Evolutionary conservation across 1,140 invertebrate species (phyloP).

Genomic region (Pseudomyrmex cubaensis): DNA sequence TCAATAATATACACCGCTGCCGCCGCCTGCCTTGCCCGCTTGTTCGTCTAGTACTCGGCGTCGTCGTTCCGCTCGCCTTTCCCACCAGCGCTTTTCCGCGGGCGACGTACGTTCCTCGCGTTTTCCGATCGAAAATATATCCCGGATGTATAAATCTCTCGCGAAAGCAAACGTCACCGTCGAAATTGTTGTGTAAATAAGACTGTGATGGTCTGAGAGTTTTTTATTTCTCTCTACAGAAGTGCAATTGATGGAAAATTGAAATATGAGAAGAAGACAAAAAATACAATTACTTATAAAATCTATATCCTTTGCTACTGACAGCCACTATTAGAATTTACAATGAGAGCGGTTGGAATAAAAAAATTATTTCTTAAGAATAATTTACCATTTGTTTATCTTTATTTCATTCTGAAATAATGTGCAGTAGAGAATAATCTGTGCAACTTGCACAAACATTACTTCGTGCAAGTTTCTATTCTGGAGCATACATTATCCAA

Average conservation of each 20-base stretch:
- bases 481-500: background rate
- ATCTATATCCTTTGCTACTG: too few relatives aligned
- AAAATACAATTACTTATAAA: too few relatives aligned
- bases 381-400: too few relatives aligned
- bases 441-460: background rate
- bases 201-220: background rate
- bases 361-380: too few relatives aligned
- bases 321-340: too few relatives aligned
- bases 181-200: background rate
- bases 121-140: background rate
- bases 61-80: constrained; percentile 71
- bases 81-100: constrained; percentile 27
- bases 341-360: too few relatives aligned
- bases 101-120: background rate
- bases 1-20: constrained; percentile 81
- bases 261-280: too few relatives aligned
- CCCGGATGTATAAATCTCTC: background rate
- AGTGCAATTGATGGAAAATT: too few relatives aligned
- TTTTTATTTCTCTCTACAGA: background rate
- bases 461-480: background rate
- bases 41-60: constrained; percentile 74
- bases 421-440: background rate
- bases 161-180: background rate
- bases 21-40: constrained; percentile 27
- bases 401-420: too few relatives aligned